Percentiles rank a stretch among this genome's conserved stretches.
Evolutionary conservation across 1,140 invertebrate genomes (phyloP).

Genomic region (Drosophila trapezifrons): DNA sequence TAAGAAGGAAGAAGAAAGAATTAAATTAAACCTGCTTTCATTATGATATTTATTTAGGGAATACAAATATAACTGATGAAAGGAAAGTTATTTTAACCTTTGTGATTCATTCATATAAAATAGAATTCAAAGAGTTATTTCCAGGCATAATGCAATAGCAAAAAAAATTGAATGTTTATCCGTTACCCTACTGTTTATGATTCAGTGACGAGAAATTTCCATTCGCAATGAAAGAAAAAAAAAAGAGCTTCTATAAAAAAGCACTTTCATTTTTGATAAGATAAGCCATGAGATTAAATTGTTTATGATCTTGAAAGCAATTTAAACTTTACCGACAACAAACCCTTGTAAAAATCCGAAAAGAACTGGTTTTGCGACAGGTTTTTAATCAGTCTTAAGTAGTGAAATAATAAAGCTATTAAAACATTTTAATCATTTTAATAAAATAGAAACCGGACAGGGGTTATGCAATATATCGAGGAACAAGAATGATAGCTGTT

Average conservation of each 20-base stretch:
- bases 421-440: neutral
- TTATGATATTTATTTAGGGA: no score
- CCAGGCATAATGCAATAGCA: neutral
- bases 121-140: neutral
- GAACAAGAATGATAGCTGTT: no score
- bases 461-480: neutral
- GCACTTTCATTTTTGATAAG: slow-evolving; percentile 6
- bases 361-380: neutral
- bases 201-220: neutral
- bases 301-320: neutral
- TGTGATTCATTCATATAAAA: neutral
- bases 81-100: no score
- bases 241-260: neutral
- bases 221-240: neutral
- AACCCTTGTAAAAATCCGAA: neutral
- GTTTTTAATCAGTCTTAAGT: neutral
- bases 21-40: no score
- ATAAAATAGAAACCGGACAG: neutral
- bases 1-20: neutral
- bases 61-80: no score
- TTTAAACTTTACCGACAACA: neutral
- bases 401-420: neutral
- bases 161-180: neutral
- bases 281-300: neutral
- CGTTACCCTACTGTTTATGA: neutral